Base-by-base conservation (phyloP, 2,888 invertebrate species). In the Deladenus siricidicola region DNA sequence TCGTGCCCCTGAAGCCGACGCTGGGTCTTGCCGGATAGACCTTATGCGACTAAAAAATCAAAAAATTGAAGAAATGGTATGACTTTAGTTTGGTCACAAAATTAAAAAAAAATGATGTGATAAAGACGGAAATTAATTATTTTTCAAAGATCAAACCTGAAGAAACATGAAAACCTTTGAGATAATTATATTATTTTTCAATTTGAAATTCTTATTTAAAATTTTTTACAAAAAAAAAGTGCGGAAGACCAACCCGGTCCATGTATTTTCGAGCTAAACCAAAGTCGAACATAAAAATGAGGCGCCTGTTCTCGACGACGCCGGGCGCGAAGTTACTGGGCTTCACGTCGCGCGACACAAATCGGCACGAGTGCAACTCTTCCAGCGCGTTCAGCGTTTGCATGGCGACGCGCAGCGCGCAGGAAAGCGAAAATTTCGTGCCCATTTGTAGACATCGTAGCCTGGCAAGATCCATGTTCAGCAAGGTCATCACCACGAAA, bases 251-350 rank as follows among this genome's bases (percentile, higher is more conserved):
- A n/a, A 34, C 39, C 39, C 14, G 6, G 14, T 72, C 70, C 8
- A 70, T 69, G 58, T 71, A 72, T 57, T 72, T 72, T 1, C 72
- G 62, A 17, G 70, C 69, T 71, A 72, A 70, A 30, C 72, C 63
- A 24, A 64, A 64, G 48, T 64, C 64, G 23, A 64, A 52, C 21
- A 64, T 62, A 42, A 64, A 64, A 10, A 68, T 34, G 6, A 34
- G 39, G 8, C 14, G 6, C 8, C 8, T 34, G 39, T 14, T 10
- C 14, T 34, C 39, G 39, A 10, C 14, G 6, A 34, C 14, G 14
- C 65, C 65, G 42, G 53, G 39, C 21, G 67, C 48, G 51, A 56
- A 67, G 39, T 65, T 65, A 4, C 68, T 70, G 2, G 71, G 72
- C 60, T 72, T 30, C 19, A 49, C 52, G 21, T 59, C 60, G 43